Evolutionary conservation across 2,888 invertebrate genomes (phyloP).

Genomic region (Phengaris alcon): DNA sequence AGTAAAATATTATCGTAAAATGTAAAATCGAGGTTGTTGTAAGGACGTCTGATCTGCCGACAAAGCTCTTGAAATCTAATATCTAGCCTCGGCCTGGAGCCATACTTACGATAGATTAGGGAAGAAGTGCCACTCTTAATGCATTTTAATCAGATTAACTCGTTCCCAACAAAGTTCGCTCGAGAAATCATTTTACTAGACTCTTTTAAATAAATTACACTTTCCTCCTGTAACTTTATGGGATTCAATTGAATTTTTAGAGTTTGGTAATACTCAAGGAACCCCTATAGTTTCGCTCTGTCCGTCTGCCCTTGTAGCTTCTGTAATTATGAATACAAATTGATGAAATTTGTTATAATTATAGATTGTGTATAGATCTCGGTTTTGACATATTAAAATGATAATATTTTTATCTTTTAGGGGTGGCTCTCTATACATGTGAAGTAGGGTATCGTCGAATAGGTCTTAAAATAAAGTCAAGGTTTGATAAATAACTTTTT

Average conservation of each 20-base stretch:
- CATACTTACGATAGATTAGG: slow-evolving; percentile 29
- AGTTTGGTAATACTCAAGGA: background rate
- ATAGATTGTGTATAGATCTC: too few relatives aligned
- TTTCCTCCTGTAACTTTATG: background rate
- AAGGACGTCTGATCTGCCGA: slow-evolving; percentile 2
- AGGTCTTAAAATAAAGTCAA: too few relatives aligned
- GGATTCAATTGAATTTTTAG: background rate
- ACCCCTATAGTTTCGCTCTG: too few relatives aligned
- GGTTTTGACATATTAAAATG: background rate
- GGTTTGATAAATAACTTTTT: too few relatives aligned
- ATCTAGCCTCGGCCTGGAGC: slow-evolving; percentile 27
- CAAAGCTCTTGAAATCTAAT: slow-evolving; percentile 30
- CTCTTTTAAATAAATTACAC: slow-evolving; percentile 10
- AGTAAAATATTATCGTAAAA: slow-evolving; percentile 6
- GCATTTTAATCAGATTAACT: slow-evolving; percentile 33
- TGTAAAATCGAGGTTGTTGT: slow-evolving; percentile 21
- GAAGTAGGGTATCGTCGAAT: too few relatives aligned
- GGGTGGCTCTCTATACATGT: too few relatives aligned
- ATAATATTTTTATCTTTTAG: too few relatives aligned
- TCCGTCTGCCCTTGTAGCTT: too few relatives aligned
- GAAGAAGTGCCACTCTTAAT: slow-evolving; percentile 32
- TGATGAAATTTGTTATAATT: too few relatives aligned
- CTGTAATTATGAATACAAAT: too few relatives aligned
- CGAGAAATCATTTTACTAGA: slow-evolving; percentile 18
- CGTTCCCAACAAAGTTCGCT: slow-evolving; percentile 3